Percentiles rank a stretch among this genome's conserved stretches.
Evolutionary conservation across 30 jellyfish, hydroid and myxozoan genomes (phyloP).

Genomic region (Chrysaora quinquecirrha): DNA sequence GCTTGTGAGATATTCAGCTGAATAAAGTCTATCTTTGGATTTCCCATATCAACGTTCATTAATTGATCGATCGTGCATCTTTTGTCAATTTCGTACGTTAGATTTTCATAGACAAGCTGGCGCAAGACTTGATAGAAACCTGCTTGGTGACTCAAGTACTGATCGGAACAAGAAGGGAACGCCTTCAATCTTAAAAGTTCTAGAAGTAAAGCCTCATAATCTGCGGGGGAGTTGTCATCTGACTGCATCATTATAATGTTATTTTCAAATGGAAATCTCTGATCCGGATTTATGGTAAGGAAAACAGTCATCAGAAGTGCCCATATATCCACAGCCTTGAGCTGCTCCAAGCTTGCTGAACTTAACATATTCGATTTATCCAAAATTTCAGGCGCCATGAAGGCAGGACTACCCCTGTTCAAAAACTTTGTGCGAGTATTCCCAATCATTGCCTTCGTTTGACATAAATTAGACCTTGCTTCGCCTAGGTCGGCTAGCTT

Average conservation of each 20-base stretch:
- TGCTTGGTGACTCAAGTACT: not conserved
- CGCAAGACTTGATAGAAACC: constrained; percentile 2
- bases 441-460: constrained; percentile 12
- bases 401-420: constrained; percentile 33
- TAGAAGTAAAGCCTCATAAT: too few species aligned
- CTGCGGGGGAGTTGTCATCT: too few species aligned
- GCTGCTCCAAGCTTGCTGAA: constrained; percentile 28
- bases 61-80: constrained; percentile 20
- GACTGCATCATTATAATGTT: not conserved
- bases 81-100: constrained; percentile 6
- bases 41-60: not conserved
- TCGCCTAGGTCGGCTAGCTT: constrained; percentile 52
- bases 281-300: constrained; percentile 25
- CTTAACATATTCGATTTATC: not conserved
- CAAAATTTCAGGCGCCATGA: constrained; percentile 33
- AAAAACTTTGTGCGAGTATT: constrained; percentile 18
- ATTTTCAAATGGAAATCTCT: constrained; percentile 2
- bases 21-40: not conserved
- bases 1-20: constrained; percentile 21
- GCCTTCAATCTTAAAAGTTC: too few species aligned
- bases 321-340: constrained; percentile 23
- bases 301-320: constrained; percentile 20
- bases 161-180: not conserved
- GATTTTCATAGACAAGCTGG: constrained; percentile 13
- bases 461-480: constrained; percentile 27